Evolutionary conservation across 2,797 vertebrate genomes (phyloP).

Genomic region (Triplophysa yarkandensis): DNA sequence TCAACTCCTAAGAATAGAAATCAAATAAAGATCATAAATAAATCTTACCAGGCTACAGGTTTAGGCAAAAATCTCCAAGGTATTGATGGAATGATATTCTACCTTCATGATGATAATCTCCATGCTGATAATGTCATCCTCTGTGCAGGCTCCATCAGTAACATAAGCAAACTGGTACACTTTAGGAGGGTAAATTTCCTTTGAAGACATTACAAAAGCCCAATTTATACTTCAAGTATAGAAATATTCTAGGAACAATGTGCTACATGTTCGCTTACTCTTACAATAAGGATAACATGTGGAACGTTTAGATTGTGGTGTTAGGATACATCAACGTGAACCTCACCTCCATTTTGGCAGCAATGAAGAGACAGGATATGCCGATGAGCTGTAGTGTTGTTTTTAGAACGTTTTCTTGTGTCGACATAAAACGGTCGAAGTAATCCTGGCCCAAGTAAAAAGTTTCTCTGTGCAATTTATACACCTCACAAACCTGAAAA

Average conservation of each 20-base stretch:
- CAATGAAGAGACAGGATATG: slow-evolving; percentile 92
- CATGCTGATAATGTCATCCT: slow-evolving; percentile 93
- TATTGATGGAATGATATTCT: slow-evolving; percentile 6
- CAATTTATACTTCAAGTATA: slow-evolving; percentile 11
- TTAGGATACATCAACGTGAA: not conserved
- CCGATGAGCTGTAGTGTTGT: slow-evolving; percentile 93
- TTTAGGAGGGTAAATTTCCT: slow-evolving; percentile 99
- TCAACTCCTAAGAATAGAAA: slow-evolving; percentile 80
- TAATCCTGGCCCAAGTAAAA: slow-evolving; percentile 96
- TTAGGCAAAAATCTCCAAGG: not conserved
- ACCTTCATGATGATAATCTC: slow-evolving; percentile 97
- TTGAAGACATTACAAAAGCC: not conserved
- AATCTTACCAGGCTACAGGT: not conserved
- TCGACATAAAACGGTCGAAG: slow-evolving; percentile 97
- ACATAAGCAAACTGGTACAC: slow-evolving; percentile 95
- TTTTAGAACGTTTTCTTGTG: slow-evolving; percentile 88
- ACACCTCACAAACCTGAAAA: slow-evolving; percentile 90
- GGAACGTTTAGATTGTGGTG: not conserved
- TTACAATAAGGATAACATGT: too few relatives aligned
- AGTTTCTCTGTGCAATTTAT: slow-evolving; percentile 93
- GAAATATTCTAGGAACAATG: not conserved
- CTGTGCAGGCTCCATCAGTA: slow-evolving; percentile 92
- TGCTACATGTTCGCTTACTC: too few relatives aligned
- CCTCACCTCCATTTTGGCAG: slow-evolving; percentile 92
- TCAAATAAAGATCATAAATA: not conserved